Base-by-base conservation (phyloP, 2,113 vertebrate genomes). In the Pelodiscus sinensis region DNA sequence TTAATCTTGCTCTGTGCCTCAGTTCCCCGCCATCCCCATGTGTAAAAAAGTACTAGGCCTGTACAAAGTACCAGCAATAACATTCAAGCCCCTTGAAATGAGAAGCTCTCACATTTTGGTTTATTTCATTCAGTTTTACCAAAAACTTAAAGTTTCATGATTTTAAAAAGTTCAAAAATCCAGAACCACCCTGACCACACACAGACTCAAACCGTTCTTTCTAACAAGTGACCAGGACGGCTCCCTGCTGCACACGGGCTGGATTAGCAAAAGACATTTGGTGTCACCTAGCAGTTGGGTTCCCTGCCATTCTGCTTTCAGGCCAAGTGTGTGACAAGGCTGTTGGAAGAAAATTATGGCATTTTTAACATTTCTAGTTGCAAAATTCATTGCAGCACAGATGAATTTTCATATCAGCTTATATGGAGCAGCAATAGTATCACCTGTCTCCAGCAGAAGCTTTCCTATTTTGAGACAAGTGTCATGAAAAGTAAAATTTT, bases 391-490 rank as follows among this genome's bases (percentile, higher is more conserved):
- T 11, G 77, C 86, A 96, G 95, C 90, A 88, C 93, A 96, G 96
- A 88, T 91, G 81, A 91, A 94, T 2, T 94, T 92, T 93, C 0
- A 9, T 90, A 96, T 91, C 84, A 81, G 68, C 86, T 82, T 16
- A 9, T 96, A 90, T 1, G 78, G 96, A 95, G 96, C 54, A 44
- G 92, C 92, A 92, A 68, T 29, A 86, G 93, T 95, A 82, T 85
- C 89, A 85, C 81, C 12, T 5, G 87, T 85, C 85, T 95, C 92
- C 94, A 94, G 81, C 83, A 84, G 56, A 60, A 84, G 58, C 11
- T 8, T 65, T 79, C 78, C 85, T 96, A 95, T 97, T 95, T 94
- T 95, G 90, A 16, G 8, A 85, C 0, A 62, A 84, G 57, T 89
- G 87, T 79, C 10, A 5, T 92, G 85, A 81, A 86, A 44, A 90